Percentiles rank a stretch among this genome's conserved stretches.
phyloP scores from a whole-genome alignment of 2,888 invertebrate genomes.

The Agrochola lychnidis region DNA sequence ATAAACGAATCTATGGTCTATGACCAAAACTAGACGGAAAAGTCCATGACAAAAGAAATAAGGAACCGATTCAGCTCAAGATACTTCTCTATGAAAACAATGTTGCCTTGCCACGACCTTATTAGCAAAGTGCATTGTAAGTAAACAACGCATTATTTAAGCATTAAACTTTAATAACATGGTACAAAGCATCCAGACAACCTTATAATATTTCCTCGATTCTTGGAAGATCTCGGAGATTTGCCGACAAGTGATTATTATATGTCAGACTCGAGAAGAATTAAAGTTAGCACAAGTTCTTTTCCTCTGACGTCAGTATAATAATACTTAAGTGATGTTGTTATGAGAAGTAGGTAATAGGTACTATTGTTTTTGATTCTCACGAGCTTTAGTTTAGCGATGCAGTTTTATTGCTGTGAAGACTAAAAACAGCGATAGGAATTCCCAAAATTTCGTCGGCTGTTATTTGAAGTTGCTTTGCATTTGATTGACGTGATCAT shows the following conservation, averaged over 20 bases:
- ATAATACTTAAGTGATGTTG: slow-evolving; percentile 45
- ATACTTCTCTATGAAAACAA: slow-evolving; percentile 37
- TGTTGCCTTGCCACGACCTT: slow-evolving; percentile 40
- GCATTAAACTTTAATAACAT: slow-evolving; percentile 60
- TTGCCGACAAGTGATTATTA: slow-evolving; percentile 61
- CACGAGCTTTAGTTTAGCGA: slow-evolving; percentile 26
- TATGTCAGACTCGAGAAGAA: slow-evolving; percentile 52
- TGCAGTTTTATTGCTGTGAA: slow-evolving; percentile 29
- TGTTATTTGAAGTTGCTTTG: slow-evolving; percentile 3
- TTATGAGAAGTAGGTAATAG: slow-evolving; percentile 32
- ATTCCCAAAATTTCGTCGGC: slow-evolving; percentile 32
- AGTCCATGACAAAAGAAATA: slow-evolving; percentile 39
- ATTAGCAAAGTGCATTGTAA: slow-evolving; percentile 51
- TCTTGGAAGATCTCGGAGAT: slow-evolving; percentile 66
- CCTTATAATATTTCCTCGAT: slow-evolving; percentile 64
- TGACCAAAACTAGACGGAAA: slow-evolving; percentile 3
- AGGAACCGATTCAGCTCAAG: slow-evolving; percentile 30
- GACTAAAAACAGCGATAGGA: not conserved
- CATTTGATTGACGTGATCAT: not conserved
- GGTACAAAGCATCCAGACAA: slow-evolving; percentile 41
- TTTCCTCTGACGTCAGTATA: slow-evolving; percentile 62
- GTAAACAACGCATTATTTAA: slow-evolving; percentile 60
- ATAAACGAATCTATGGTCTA: not conserved
- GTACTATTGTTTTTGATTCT: slow-evolving; percentile 49
- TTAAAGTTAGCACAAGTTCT: slow-evolving; percentile 43